Conservation (phyloP, 2,113 vertebrate genomes). For the Dinomys branickii region DNA sequence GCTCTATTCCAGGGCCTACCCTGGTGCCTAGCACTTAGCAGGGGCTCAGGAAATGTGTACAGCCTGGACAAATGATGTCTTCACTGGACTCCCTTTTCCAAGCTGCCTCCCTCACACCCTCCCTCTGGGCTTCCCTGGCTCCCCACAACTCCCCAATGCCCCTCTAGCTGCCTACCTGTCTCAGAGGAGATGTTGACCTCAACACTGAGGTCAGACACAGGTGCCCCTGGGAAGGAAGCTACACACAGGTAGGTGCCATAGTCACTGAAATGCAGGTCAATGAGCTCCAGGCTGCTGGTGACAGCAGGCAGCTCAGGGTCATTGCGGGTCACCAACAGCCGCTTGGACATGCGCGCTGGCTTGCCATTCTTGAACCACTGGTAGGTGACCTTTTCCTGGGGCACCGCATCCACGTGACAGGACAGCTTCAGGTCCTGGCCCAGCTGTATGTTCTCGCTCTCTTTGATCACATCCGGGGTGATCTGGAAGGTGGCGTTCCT, state of each 20-base stretch:
- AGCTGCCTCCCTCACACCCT: not conserved
- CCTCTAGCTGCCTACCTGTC: conserved; percentile 89
- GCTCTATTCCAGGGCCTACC: not conserved
- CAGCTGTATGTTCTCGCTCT: conserved; percentile 97
- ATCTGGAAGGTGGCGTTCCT: conserved; percentile 97
- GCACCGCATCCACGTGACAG: conserved; percentile 97
- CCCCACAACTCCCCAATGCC: not conserved
- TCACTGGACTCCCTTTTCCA: not conserved
- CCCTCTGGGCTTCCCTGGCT: not conserved
- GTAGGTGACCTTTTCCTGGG: conserved; percentile 98
- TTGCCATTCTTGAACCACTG: conserved; percentile 97
- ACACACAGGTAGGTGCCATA: conserved; percentile 96
- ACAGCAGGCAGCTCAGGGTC: conserved; percentile 95
- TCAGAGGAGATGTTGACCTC: conserved; percentile 99
- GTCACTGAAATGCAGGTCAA: conserved; percentile 97
- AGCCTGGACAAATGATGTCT: not conserved
- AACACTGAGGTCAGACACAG: conserved; percentile 92
- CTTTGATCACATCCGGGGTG: conserved; percentile 98
- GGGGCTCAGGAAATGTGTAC: not conserved
- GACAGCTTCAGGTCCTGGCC: conserved; percentile 98
- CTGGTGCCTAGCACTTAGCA: not conserved
- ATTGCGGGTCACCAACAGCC: conserved; percentile 93
- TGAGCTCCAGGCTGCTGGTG: conserved; percentile 97
- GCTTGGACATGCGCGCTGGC: conserved; percentile 91
- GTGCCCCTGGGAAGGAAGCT: conserved; percentile 93